Percentiles rank a stretch among this genome's conserved stretches.
phyloP scores from a whole-genome alignment of 2,888 invertebrate genomes.

The Lydus trimaculatus region DNA sequence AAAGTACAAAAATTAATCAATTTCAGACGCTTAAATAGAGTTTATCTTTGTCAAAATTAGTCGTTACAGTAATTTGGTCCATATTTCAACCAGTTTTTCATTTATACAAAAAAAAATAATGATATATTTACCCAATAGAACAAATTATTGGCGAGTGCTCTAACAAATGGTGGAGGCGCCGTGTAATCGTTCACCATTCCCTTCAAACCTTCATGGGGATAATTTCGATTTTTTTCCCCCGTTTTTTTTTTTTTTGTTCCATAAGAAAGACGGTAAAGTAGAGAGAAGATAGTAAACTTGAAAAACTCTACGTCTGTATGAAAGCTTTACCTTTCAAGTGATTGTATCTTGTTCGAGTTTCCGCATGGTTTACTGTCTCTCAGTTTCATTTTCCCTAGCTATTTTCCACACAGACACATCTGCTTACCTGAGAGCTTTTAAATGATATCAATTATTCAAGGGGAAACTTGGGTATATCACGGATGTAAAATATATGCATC shows the following conservation, averaged over 20 bases:
- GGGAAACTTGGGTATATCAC: constrained; percentile 63
- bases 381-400: constrained; percentile 1
- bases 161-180: background rate
- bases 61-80: background rate
- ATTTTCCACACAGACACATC: constrained; percentile 20
- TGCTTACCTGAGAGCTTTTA: constrained; percentile 45
- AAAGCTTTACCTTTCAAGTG: constrained; percentile 8
- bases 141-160: background rate
- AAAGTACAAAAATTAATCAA: constrained; percentile 11
- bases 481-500: constrained; percentile 64
- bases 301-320: background rate
- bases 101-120: background rate
- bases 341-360: constrained; percentile 19
- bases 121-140: background rate
- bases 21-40: background rate
- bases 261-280: background rate
- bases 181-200: background rate
- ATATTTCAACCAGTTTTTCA: background rate
- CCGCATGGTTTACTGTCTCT: background rate
- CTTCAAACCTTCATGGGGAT: background rate
- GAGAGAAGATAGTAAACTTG: background rate
- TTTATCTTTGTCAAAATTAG: background rate
- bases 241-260: background rate
- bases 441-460: constrained; percentile 46
- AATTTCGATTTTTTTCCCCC: too few species aligned